Evolutionary conservation across 2,797 vertebrate species (phyloP), one percentile per base, ranked within the genome.

Genomic region (Epinephelus coioides): DNA sequence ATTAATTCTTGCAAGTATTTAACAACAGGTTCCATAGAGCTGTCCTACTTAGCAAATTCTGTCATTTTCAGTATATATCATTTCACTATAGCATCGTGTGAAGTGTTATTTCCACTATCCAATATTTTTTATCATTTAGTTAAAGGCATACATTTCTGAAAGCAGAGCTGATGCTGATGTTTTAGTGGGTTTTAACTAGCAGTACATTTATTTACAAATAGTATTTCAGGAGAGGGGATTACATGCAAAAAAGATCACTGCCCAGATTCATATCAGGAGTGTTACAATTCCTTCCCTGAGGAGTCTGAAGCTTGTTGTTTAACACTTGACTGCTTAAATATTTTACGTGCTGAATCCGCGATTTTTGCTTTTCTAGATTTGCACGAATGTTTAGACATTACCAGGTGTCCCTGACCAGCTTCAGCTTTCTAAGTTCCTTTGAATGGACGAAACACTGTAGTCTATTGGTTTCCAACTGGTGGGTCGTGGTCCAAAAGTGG

Each of bases 21-120:
- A 71, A 74, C 51, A 73, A 83, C 76, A 73, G 71, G 27, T 78
- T 81, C 25, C 49, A 53, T 18, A 71, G 49, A 67, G 30, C 21
- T 10, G 62, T 55, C 50, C n/a, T 61, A 12, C 68, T 69, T 69
- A 25, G 13, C 40, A 47, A 49, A 65, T 43, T 30, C 46, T 57
- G 55, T 69, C 25, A 21, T 21, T 50, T 34, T 71, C 60, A 43
- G 1, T 56, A n/a, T 6, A 2, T 8, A 23, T 76, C 51, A 0
- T 63, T 43, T 50, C 8, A 38, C 38, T 50, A n/a, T 27, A 65
- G 17, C 3, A 19, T 11, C 19, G 19, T 23, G 19, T 23, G 6
- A 13, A 38, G 40, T 44, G 15, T 27, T 0, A 21, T 69, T 19
- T 55, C 13, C 44, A n/a, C 21, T 7, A 2, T 23, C 13, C 23